phyloP scores from a whole-genome alignment of 2,888 invertebrate genomes.

The Muscina levida region DNA sequence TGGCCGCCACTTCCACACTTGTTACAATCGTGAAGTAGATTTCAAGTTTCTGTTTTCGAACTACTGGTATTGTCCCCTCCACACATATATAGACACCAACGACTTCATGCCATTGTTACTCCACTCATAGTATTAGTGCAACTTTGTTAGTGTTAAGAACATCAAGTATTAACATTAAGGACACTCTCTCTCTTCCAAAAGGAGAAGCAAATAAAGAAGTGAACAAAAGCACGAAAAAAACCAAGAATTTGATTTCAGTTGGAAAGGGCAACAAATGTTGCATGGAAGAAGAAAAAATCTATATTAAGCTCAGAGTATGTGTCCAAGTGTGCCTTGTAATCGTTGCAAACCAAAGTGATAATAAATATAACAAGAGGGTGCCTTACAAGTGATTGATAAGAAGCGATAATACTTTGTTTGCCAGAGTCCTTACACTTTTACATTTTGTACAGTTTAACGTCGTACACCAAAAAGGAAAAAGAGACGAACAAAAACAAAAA shows the following conservation, averaged over 20 bases:
- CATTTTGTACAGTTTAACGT: background rate
- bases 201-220: constrained; percentile 10
- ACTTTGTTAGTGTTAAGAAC: constrained; percentile 43
- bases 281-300: background rate
- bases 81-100: background rate
- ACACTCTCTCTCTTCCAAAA: constrained; percentile 31
- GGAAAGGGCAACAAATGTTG: constrained; percentile 5
- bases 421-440: constrained; percentile 46
- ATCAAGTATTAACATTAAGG: constrained; percentile 43
- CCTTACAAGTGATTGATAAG: constrained; percentile 67
- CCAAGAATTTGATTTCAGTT: constrained; percentile 23
- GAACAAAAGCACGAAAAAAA: constrained; percentile 12
- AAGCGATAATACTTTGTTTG: constrained; percentile 66
- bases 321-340: background rate
- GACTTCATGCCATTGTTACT: constrained; percentile 20
- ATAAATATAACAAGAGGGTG: constrained; percentile 29
- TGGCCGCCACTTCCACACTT: background rate
- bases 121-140: constrained; percentile 14
- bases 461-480: too few species aligned
- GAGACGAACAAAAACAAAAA: background rate
- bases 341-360: constrained; percentile 15
- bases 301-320: too few species aligned
- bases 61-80: background rate
- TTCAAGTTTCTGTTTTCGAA: constrained; percentile 4
- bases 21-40: constrained; percentile 22